These are phyloP conservation scores for Stichopus chloronotus DNA, from an alignment of 35 echinoderm and acorn worm species.

Conservation along the genomic window DNA sequence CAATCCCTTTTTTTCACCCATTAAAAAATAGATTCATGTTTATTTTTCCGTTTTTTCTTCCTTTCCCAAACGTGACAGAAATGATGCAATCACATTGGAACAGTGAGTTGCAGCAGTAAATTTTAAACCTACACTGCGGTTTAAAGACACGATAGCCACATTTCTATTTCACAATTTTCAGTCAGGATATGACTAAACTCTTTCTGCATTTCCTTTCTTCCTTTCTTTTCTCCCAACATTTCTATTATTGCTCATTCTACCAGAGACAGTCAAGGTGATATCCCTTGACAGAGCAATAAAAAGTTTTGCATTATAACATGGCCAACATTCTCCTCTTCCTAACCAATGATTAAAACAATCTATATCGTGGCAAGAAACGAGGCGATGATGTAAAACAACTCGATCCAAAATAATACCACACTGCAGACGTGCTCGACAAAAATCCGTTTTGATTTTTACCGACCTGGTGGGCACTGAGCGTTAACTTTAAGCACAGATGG, in stretches of 20 bases:
- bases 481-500: slow-evolving; percentile 16
- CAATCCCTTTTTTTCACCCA: no score
- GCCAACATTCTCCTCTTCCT: not conserved
- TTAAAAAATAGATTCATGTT: no score
- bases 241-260: not conserved
- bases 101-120: no score
- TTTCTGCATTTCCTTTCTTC: not conserved
- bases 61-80: no score
- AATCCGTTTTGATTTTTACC: slow-evolving; percentile 17
- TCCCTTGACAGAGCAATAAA: not conserved
- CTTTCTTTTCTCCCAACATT: not conserved
- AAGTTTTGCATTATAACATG: not conserved
- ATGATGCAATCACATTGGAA: no score
- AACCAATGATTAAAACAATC: not conserved
- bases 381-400: not conserved
- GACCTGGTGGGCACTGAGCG: slow-evolving; percentile 5
- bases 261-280: not conserved
- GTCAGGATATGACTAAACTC: not conserved
- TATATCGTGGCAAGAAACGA: not conserved
- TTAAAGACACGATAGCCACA: no score
- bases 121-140: no score
- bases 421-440: not conserved
- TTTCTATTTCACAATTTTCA: no score
- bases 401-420: not conserved
- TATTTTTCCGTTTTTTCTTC: no score